Base-by-base conservation (phyloP, 2,113 vertebrate genomes). In the Aptenodytes patagonicus region DNA sequence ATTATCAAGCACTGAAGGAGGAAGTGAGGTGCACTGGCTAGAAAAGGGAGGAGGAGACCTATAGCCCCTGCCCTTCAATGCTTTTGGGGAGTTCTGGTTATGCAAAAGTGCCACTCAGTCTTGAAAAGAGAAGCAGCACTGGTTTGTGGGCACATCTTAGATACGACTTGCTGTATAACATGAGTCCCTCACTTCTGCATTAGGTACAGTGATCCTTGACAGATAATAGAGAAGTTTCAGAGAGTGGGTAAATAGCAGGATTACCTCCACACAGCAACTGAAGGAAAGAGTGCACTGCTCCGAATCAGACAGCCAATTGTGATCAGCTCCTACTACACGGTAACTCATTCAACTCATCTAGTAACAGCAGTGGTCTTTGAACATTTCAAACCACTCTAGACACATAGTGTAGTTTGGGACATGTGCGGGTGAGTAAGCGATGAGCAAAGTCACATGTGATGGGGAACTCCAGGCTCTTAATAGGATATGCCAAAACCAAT, bases 281-380 rank as follows among this genome's bases (percentile, higher is more conserved):
- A 82, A 54, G 29, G 38, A 9, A 60, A 47, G 46, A 20, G 22
- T 9, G 19, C 26, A 4, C 20, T 3, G 44, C 65, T 77, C 83
- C 1, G 3, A 57, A 9, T 3, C 26, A 54, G n/a, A 3, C 15
- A 54, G 60, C 32, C 64, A 36, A 0, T 4, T 44, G 29, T 12
- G n/a, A 60, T 9, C 61, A 66, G 54, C 24, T 47, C 55, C 69
- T 57, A 5, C 46, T 31, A 17, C 54, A 3, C 3, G 31, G 49
- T 7, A 58, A 47, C 36, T 90, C 61, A 38, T 22, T 75, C 66
- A 69, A 1, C 29, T 47, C 44, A 2, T 6, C 25, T 17, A 9
- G 0, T 3, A 34, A 8, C 52, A 71, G 55, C 86, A 76, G 40
- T 0, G 13, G 3, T 5, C 47, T 61, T 3, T 29, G 49, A 64